These are phyloP conservation scores for Parotia lawesii DNA, from an alignment of 2,113 vertebrate genomes.

Conservation along the genomic window DNA sequence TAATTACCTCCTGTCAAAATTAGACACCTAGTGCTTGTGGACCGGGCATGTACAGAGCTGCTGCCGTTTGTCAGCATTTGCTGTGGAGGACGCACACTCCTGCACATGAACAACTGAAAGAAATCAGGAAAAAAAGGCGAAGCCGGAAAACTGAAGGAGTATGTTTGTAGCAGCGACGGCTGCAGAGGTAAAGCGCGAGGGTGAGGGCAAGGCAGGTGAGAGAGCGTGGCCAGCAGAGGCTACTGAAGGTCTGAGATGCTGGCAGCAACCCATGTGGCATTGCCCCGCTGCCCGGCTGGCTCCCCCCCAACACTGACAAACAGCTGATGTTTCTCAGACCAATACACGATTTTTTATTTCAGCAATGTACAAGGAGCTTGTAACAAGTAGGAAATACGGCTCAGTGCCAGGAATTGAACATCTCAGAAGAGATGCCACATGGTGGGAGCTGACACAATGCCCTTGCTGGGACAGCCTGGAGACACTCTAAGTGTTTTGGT, in stretches of 20 bases:
- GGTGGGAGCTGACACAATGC: background rate
- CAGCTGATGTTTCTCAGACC: background rate
- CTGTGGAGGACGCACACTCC: background rate
- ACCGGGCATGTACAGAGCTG: accelerated
- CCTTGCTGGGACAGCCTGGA: background rate
- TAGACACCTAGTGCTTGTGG: accelerated
- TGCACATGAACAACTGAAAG: background rate
- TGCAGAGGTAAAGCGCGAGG: background rate
- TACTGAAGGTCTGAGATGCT: background rate
- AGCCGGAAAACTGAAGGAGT: accelerated
- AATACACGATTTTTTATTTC: background rate
- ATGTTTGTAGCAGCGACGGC: background rate
- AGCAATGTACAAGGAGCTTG: background rate
- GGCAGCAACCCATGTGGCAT: slow-evolving; percentile 29
- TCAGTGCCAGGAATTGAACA: background rate
- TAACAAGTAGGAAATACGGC: accelerated
- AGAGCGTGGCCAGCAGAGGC: background rate
- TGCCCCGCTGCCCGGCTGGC: accelerated
- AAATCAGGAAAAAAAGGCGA: background rate
- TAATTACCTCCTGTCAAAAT: background rate
- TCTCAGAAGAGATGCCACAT: background rate
- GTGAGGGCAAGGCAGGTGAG: background rate
- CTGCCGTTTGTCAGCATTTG: background rate
- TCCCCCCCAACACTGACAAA: no score
- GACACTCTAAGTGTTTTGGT: background rate